Evolutionary conservation across 2,888 invertebrate genomes (phyloP).

Genomic region (Heteromyza rotundicornis): DNA sequence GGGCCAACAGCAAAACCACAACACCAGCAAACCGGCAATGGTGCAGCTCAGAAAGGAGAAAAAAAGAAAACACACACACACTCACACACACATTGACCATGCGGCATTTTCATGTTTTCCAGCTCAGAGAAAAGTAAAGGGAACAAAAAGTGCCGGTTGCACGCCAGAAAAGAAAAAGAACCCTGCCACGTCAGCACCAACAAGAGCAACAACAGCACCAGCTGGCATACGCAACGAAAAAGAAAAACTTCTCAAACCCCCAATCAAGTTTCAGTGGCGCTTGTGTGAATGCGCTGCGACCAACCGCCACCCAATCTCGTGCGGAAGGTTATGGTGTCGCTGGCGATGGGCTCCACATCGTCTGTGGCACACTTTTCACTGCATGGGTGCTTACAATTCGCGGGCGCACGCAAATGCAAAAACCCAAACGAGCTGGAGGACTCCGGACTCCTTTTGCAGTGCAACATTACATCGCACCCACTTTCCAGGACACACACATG

Average conservation of each 20-base stretch:
- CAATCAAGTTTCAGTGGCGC: neutral
- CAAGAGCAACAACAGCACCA: conserved; percentile 6
- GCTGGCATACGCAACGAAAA: neutral
- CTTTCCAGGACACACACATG: neutral
- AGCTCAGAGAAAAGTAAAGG: too few relatives aligned
- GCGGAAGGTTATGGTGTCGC: too few relatives aligned
- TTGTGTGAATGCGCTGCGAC: too few relatives aligned
- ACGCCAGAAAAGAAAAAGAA: too few relatives aligned
- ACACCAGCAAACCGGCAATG: neutral
- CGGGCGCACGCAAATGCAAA: neutral
- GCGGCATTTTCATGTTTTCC: neutral
- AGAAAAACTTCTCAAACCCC: conserved; percentile 3
- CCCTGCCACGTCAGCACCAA: too few relatives aligned
- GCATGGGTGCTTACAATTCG: neutral
- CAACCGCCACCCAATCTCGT: too few relatives aligned
- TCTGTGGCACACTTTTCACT: neutral
- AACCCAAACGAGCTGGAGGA: too few relatives aligned
- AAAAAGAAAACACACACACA: too few relatives aligned
- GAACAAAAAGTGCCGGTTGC: conserved; percentile 3
- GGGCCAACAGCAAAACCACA: conserved; percentile 3
- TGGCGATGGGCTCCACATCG: neutral
- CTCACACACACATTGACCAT: neutral
- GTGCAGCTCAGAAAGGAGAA: too few relatives aligned
- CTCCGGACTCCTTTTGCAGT: too few relatives aligned
- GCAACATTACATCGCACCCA: conserved; percentile 3